Conservation (phyloP, 2,113 vertebrate species). For the Pavo muticus region DNA sequence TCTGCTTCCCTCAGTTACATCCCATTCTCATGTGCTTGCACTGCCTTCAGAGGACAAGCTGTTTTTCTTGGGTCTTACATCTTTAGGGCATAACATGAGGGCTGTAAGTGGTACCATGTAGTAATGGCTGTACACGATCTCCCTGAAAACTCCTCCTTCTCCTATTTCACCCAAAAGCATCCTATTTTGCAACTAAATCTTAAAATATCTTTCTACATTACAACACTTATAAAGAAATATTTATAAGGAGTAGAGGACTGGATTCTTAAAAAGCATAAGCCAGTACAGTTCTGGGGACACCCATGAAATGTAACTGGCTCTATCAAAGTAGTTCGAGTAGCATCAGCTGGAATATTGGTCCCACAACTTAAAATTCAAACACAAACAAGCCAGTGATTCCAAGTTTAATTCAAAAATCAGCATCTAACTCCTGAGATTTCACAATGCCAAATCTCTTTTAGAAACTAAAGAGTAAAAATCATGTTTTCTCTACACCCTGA, state of each 20-base stretch:
- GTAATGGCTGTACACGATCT: rapidly evolving
- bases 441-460: neutral
- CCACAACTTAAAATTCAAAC: neutral
- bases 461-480: slow-evolving; percentile 3
- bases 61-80: neutral
- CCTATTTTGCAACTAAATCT: neutral
- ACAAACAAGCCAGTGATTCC: neutral
- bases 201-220: neutral
- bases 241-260: neutral
- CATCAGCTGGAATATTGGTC: neutral
- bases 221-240: neutral
- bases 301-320: neutral
- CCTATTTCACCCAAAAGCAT: neutral
- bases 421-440: neutral
- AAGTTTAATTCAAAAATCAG: neutral
- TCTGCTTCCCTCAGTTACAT: neutral
- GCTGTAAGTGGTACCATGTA: neutral
- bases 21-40: neutral
- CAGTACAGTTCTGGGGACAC: neutral
- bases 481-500: neutral
- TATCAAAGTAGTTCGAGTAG: neutral
- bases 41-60: neutral
- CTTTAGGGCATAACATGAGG: neutral
- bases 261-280: neutral
- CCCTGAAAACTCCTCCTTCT: neutral